These are phyloP conservation scores for Stichodactyla helianthus DNA, from an alignment of 64 coral and sea anemone species.

Conservation along the genomic window DNA sequence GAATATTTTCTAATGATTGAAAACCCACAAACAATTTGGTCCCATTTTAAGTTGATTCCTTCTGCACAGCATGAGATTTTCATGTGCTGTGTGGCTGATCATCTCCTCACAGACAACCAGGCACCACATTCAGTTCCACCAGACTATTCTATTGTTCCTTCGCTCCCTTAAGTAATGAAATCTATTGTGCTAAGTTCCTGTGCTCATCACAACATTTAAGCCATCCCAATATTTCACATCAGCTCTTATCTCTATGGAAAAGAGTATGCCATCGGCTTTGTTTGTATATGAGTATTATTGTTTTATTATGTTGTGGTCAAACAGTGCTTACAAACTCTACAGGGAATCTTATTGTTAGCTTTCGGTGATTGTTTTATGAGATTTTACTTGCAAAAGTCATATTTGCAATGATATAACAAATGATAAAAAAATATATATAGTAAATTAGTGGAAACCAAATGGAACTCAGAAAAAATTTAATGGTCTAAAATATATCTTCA, in stretches of 20 bases:
- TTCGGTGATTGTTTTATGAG: neutral
- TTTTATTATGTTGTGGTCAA: neutral
- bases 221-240: neutral
- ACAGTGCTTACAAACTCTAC: slow-evolving; percentile 4
- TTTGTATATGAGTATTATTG: neutral
- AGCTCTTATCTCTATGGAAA: neutral
- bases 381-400: neutral
- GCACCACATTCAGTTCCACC: neutral
- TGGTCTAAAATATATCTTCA: neutral
- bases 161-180: neutral
- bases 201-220: neutral
- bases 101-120: neutral
- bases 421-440: no score
- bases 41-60: neutral
- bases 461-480: no score
- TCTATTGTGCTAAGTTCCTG: neutral
- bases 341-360: neutral
- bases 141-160: neutral
- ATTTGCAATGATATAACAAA: no score
- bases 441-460: no score
- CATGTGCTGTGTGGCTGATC: neutral
- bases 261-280: neutral
- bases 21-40: neutral
- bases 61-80: neutral
- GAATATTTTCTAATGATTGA: neutral